Evolutionary conservation across 2,113 vertebrate species (phyloP).

Genomic region (Lepus europaeus): DNA sequence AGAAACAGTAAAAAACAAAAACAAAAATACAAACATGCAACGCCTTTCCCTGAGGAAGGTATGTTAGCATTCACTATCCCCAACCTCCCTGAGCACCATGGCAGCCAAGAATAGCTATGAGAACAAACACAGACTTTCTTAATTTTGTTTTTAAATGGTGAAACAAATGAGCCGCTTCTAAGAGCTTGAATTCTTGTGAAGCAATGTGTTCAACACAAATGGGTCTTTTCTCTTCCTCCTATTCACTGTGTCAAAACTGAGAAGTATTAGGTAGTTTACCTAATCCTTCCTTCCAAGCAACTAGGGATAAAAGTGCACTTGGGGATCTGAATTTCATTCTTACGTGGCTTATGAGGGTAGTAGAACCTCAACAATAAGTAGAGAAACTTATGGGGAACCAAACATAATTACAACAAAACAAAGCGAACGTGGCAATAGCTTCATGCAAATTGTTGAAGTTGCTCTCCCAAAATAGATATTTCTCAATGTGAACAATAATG

Average conservation of each 20-base stretch:
- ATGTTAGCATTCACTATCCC: background rate
- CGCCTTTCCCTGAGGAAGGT: slow-evolving; percentile 38
- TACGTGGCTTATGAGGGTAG: slow-evolving; percentile 36
- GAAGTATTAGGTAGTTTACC: slow-evolving; percentile 57
- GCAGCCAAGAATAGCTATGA: slow-evolving; percentile 64
- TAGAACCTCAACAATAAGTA: slow-evolving; percentile 34
- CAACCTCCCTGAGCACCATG: background rate
- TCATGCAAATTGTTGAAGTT: background rate
- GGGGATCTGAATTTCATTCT: slow-evolving; percentile 59
- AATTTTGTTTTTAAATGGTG: slow-evolving; percentile 77
- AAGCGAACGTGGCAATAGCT: slow-evolving; percentile 5
- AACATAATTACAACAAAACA: slow-evolving; percentile 46
- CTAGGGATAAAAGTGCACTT: slow-evolving; percentile 56
- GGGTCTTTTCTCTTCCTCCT: slow-evolving; percentile 52
- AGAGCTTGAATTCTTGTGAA: slow-evolving; percentile 60
- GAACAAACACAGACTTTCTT: slow-evolving; percentile 69
- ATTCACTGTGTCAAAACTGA: slow-evolving; percentile 65
- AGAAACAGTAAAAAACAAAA: slow-evolving; percentile 29
- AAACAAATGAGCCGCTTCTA: slow-evolving; percentile 80
- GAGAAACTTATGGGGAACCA: slow-evolving; percentile 1
- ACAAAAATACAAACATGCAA: background rate
- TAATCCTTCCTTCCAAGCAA: slow-evolving; percentile 69
- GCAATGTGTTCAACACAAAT: slow-evolving; percentile 55
- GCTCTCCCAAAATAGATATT: slow-evolving; percentile 51
- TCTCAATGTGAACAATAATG: slow-evolving; percentile 5